A percentile compares a stretch with the other conserved stretches of the same genome.
These are phyloP conservation scores for Melanostoma mellinum DNA, from an alignment of 2,888 invertebrate species.

Conservation along the genomic window DNA sequence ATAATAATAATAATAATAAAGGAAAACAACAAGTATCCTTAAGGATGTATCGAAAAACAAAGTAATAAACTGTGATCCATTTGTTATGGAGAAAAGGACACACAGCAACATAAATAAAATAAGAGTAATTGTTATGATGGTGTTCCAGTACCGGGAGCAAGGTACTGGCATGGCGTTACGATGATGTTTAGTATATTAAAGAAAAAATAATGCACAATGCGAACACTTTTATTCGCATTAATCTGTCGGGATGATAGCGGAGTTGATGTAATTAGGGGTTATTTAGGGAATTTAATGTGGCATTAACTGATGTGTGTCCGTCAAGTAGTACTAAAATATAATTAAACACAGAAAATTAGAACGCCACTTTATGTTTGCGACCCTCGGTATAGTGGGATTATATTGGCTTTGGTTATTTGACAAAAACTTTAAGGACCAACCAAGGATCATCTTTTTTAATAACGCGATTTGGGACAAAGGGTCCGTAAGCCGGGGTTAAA, in stretches of 20 bases:
- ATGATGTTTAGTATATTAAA: conserved; percentile 1
- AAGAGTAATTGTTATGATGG: conserved; percentile 21
- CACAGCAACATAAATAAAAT: conserved; percentile 12
- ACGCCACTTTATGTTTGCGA: too few relatives aligned
- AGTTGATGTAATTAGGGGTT: conserved; percentile 31
- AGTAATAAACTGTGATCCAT: conserved; percentile 32
- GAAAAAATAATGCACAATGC: conserved; percentile 1
- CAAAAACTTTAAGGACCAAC: too few relatives aligned
- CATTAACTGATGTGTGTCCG: conserved; percentile 35
- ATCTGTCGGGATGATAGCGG: conserved; percentile 24
- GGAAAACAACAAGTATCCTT: background rate
- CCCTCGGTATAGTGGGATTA: too few relatives aligned
- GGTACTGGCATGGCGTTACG: background rate
- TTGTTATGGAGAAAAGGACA: conserved; percentile 16
- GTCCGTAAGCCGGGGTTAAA: too few relatives aligned
- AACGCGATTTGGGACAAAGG: too few relatives aligned
- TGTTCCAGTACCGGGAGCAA: background rate
- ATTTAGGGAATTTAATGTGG: conserved; percentile 32
- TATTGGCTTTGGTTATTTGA: too few relatives aligned
- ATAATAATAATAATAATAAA: conserved; percentile 3
- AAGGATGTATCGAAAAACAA: conserved; percentile 20
- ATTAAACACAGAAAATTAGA: conserved; percentile 7
- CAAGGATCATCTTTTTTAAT: too few relatives aligned
- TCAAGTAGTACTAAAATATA: conserved; percentile 26
- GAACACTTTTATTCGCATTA: conserved; percentile 17